Conservation (phyloP, 2,797 vertebrate species). For the Hippopotamyrus pictus region DNA sequence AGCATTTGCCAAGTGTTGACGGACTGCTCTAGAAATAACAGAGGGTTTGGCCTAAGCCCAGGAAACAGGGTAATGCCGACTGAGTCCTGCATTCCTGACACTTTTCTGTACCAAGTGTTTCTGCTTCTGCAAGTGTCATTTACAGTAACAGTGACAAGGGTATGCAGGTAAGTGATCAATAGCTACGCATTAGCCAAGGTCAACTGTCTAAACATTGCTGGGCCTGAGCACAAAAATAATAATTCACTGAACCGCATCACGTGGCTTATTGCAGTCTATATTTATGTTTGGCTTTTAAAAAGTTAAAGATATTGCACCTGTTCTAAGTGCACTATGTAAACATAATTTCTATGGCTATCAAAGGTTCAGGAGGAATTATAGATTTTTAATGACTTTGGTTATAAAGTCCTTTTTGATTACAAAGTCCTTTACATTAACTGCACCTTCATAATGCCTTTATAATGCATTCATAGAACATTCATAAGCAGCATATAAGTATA, state of each 20-base stretch:
- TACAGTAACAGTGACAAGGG: neutral
- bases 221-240: neutral
- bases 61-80: neutral
- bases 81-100: neutral
- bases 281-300: neutral
- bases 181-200: neutral
- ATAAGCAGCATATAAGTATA: neutral
- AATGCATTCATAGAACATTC: neutral
- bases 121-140: neutral
- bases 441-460: neutral
- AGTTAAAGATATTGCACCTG: neutral
- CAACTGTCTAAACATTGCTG: neutral
- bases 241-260: neutral
- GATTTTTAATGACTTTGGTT: neutral
- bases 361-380: neutral
- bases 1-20: slow-evolving; percentile 59
- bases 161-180: neutral
- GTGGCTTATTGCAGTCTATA: neutral
- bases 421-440: neutral
- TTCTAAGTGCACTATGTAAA: neutral
- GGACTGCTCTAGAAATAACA: slow-evolving; percentile 57
- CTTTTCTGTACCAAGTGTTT: neutral
- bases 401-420: neutral
- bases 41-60: slow-evolving; percentile 32
- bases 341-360: neutral